Evolutionary conservation across 2,888 invertebrate species (phyloP).

Genomic region (Lucinisca nassula): DNA sequence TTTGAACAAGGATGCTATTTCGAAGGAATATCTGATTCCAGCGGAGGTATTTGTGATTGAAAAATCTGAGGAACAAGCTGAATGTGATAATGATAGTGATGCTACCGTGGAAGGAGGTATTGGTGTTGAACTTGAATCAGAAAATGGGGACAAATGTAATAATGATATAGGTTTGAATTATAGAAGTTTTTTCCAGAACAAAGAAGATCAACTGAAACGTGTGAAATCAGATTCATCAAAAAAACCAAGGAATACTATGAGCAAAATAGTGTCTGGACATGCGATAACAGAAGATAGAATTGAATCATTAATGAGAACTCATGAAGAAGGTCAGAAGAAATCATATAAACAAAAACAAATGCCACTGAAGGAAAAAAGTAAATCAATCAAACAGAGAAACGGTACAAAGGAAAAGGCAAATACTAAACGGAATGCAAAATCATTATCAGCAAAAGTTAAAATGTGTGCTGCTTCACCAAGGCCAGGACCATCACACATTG

Average conservation of each 20-base stretch:
- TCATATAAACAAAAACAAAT: no score
- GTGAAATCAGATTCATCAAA: not conserved
- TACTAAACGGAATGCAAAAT: no score
- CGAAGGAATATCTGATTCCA: not conserved
- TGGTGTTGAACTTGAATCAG: not conserved
- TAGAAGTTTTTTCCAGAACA: constrained; percentile 1
- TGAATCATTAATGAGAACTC: not conserved
- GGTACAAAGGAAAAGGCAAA: no score
- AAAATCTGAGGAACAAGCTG: not conserved
- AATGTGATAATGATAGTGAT: constrained; percentile 1
- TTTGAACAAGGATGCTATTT: constrained; percentile 13
- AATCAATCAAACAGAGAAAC: no score
- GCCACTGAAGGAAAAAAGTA: no score
- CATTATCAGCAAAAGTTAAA: no score
- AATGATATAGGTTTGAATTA: no score
- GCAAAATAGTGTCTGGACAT: constrained; percentile 15
- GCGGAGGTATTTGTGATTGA: not conserved
- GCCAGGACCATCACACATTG: constrained; percentile 2
- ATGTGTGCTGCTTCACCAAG: not conserved
- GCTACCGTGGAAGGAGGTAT: not conserved
- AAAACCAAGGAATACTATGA: constrained; percentile 17
- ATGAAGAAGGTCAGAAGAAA: constrained; percentile 17
- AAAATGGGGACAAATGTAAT: no score
- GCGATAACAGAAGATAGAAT: not conserved
- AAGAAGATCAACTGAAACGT: constrained; percentile 4